phyloP scores from a whole-genome alignment of 2,113 vertebrate genomes.

The Bos indicus region DNA sequence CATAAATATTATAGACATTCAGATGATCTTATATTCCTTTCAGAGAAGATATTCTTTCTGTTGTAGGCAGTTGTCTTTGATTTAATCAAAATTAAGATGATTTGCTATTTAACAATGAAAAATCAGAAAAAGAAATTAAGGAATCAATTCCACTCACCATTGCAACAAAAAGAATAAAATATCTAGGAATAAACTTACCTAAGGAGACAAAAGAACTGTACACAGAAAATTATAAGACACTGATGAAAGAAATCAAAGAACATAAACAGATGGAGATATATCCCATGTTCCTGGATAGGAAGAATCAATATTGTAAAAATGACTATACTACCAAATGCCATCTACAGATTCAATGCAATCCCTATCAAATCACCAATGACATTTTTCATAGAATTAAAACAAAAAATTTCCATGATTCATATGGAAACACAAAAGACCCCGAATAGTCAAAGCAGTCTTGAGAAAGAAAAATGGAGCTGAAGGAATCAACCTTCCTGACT shows the following conservation, averaged over 20 bases:
- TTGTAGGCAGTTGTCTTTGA: neutral
- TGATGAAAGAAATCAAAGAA: neutral
- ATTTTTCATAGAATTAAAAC: neutral
- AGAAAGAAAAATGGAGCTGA: neutral
- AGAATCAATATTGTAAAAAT: neutral
- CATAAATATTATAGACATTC: neutral
- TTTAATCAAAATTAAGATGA: neutral
- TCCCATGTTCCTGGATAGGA: neutral
- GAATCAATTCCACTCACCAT: neutral
- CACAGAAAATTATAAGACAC: neutral
- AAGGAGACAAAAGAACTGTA: neutral
- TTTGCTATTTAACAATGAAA: neutral
- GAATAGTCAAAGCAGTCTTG: neutral
- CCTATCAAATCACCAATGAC: neutral
- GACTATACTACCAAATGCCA: neutral
- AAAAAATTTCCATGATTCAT: neutral
- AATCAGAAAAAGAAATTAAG: neutral
- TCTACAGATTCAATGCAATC: neutral
- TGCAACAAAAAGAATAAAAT: neutral
- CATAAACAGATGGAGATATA: neutral
- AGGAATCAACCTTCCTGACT: too few relatives aligned
- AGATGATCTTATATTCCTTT: neutral
- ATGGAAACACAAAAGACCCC: neutral
- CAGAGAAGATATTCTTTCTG: neutral
- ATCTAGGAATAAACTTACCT: neutral